Conservation (phyloP, 2,113 vertebrate genomes). For the Pelodiscus sinensis region DNA sequence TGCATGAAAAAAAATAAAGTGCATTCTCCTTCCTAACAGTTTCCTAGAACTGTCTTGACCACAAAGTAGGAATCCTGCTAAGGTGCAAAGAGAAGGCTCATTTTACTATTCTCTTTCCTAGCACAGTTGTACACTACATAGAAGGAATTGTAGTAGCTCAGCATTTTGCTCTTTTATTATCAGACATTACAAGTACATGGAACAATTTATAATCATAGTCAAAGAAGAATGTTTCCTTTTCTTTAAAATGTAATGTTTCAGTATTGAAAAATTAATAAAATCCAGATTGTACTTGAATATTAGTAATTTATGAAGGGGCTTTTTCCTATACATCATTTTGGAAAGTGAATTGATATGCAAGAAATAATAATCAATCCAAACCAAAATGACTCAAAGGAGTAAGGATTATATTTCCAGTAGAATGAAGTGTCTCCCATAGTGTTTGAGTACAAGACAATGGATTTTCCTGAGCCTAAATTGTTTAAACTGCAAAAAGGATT, state of each 20-base stretch:
- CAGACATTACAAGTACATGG: not conserved
- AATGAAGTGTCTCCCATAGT: slow-evolving; percentile 68
- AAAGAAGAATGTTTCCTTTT: not conserved
- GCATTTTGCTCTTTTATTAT: not conserved
- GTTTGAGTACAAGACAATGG: slow-evolving; percentile 50
- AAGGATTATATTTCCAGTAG: slow-evolving; percentile 65
- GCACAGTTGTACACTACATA: accelerated
- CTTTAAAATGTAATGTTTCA: not conserved
- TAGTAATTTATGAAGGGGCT: slow-evolving; percentile 50
- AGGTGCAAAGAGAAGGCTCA: not conserved
- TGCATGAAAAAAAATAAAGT: not conserved
- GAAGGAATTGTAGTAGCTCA: not conserved
- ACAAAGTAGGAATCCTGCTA: not conserved
- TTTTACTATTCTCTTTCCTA: accelerated
- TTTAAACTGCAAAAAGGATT: slow-evolving; percentile 65
- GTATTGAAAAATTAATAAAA: not conserved
- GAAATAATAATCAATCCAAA: slow-evolving; percentile 70
- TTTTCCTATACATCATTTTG: slow-evolving; percentile 33
- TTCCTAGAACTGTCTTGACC: not conserved
- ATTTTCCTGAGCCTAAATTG: slow-evolving; percentile 57
- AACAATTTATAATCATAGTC: not conserved
- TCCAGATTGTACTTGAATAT: not conserved
- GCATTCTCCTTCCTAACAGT: not conserved
- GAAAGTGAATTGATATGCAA: slow-evolving; percentile 51
- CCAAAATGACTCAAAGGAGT: slow-evolving; percentile 69